These are phyloP conservation scores for Trinorchestia longiramus DNA, from an alignment of 1,140 invertebrate genomes.

Conservation along the genomic window DNA sequence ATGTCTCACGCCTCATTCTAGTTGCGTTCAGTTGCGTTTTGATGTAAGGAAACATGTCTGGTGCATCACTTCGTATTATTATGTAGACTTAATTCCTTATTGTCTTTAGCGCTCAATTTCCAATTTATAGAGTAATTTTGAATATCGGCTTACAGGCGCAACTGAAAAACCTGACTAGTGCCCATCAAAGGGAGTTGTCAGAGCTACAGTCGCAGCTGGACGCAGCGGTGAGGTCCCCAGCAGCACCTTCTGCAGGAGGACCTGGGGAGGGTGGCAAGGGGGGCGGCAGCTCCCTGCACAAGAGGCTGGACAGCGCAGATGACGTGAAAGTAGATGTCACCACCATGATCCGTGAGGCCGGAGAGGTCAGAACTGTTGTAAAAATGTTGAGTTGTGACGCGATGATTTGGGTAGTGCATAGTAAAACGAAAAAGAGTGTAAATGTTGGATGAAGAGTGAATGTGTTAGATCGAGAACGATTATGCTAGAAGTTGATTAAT, in stretches of 20 bases:
- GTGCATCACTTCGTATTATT: too few species aligned
- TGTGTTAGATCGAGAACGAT: too few species aligned
- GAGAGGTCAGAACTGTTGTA: slow-evolving; percentile 56
- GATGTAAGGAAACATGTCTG: too few species aligned
- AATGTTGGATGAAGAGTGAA: background rate
- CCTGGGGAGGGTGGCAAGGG: background rate
- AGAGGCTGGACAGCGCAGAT: slow-evolving; percentile 57
- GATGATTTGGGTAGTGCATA: background rate
- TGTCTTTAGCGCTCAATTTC: background rate
- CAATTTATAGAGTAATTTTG: background rate
- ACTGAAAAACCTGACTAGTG: slow-evolving; percentile 57
- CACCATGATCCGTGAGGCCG: slow-evolving; percentile 65
- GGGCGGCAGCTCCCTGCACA: slow-evolving; percentile 42
- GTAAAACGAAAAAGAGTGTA: background rate
- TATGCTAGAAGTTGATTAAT: background rate
- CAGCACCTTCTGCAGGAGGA: background rate
- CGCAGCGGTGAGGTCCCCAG: background rate
- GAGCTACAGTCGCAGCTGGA: background rate
- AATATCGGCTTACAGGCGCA: slow-evolving; percentile 5
- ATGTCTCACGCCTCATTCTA: background rate
- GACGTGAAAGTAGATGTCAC: slow-evolving; percentile 64
- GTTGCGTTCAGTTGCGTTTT: too few species aligned
- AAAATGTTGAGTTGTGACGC: too few species aligned
- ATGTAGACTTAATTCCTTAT: too few species aligned
- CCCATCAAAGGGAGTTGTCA: slow-evolving; percentile 12